A percentile compares a stretch with the other conserved stretches of the same genome.
phyloP scores from a whole-genome alignment of 23 tunicate species.

The Botrylloides violaceus region DNA sequence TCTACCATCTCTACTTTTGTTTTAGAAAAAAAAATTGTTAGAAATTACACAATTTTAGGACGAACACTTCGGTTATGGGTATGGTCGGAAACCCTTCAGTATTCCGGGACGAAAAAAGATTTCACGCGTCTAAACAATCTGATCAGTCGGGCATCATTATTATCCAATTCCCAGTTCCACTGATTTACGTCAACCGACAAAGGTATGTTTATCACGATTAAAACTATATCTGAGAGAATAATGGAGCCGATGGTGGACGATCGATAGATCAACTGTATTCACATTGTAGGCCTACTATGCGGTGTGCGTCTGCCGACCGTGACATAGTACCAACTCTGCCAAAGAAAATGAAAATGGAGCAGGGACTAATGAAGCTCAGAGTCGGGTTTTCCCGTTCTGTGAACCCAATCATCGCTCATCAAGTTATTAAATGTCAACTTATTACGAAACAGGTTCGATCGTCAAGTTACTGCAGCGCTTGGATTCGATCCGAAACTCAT shows the following conservation, averaged over 20 bases:
- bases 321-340: too few relatives aligned
- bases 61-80: conserved; percentile 11
- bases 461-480: conserved; percentile 24
- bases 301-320: too few relatives aligned
- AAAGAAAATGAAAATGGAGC: neutral
- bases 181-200: neutral
- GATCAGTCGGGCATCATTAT: neutral
- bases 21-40: too few relatives aligned
- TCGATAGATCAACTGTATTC: too few relatives aligned
- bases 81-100: neutral
- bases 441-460: conserved; percentile 42
- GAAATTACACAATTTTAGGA: too few relatives aligned
- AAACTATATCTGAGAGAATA: too few relatives aligned
- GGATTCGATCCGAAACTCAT: conserved; percentile 42
- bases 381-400: neutral
- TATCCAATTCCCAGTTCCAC: conserved; percentile 2
- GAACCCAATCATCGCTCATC: conserved; percentile 21
- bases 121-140: neutral
- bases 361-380: neutral
- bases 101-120: conserved; percentile 17
- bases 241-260: neutral
- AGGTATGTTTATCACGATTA: conserved; percentile 1
- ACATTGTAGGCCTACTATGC: too few relatives aligned
- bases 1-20: too few relatives aligned
- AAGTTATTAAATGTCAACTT: too few relatives aligned